Evolutionary conservation across 1,140 invertebrate genomes (phyloP).

Genomic region (Dreissena rostriformis): DNA sequence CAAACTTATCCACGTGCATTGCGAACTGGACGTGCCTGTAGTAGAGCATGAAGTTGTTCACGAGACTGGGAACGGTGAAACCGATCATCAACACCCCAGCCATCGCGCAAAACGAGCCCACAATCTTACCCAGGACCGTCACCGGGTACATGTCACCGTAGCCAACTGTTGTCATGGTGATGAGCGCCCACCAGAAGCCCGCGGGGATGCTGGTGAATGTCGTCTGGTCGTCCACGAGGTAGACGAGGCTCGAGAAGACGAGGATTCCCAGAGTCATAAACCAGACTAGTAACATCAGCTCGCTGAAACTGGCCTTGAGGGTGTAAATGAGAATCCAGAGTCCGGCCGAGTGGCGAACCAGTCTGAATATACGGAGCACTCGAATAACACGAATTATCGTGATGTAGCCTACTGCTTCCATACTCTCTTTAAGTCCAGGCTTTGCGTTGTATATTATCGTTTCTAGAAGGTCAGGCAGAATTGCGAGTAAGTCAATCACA

Average conservation of each 20-base stretch:
- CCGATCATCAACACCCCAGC: slow-evolving; percentile 99
- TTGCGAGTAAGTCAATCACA: slow-evolving; percentile 84
- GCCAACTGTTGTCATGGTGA: slow-evolving; percentile 83
- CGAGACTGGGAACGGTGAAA: slow-evolving; percentile 45
- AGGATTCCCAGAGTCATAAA: slow-evolving; percentile 99
- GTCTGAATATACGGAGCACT: slow-evolving; percentile 65
- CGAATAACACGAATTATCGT: slow-evolving; percentile 60
- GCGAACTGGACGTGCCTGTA: slow-evolving; percentile 59
- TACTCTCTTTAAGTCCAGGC: slow-evolving; percentile 9
- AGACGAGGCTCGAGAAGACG: slow-evolving; percentile 97
- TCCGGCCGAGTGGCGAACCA: slow-evolving; percentile 92
- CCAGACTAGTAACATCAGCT: slow-evolving; percentile 97
- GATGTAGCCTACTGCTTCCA: slow-evolving; percentile 36
- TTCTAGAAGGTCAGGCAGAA: slow-evolving; percentile 79
- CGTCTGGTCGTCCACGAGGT: slow-evolving; percentile 83
- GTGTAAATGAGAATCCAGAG: slow-evolving; percentile 98
- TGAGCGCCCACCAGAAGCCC: slow-evolving; percentile 82
- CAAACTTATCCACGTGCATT: slow-evolving; percentile 29
- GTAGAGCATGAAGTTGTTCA: slow-evolving; percentile 55
- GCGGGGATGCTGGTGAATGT: slow-evolving; percentile 65
- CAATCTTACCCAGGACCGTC: slow-evolving; percentile 67
- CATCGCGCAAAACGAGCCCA: slow-evolving; percentile 89
- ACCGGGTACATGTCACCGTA: slow-evolving; percentile 80
- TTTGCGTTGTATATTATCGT: slow-evolving; percentile 47
- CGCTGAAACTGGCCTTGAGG: slow-evolving; percentile 98